phyloP scores from a whole-genome alignment of 1,140 invertebrate species.

The Trichonephila clavipes region DNA sequence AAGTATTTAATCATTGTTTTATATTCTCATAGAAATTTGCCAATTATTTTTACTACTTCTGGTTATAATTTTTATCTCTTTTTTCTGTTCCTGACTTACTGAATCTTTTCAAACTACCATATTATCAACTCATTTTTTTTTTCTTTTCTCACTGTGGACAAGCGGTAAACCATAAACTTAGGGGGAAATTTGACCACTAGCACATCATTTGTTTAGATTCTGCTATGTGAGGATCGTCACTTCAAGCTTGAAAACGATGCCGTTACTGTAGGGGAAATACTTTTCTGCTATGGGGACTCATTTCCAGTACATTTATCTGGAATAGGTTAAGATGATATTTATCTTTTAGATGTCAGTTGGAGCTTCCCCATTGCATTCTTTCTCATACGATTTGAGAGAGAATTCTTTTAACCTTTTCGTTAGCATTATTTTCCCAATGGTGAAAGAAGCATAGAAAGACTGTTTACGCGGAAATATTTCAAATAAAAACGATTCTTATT shows the following conservation, averaged over 20 bases:
- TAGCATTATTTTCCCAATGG: not conserved
- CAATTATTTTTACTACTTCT: not conserved
- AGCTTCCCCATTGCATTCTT: slow-evolving; percentile 37
- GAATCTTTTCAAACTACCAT: not conserved
- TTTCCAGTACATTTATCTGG: slow-evolving; percentile 41
- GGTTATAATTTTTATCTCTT: not conserved
- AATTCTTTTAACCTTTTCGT: slow-evolving; percentile 1
- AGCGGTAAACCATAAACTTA: not conserved
- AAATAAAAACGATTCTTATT: not conserved
- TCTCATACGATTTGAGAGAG: not conserved
- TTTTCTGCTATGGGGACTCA: slow-evolving; percentile 13
- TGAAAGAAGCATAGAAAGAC: not conserved
- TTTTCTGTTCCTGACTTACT: not conserved
- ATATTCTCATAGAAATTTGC: no score
- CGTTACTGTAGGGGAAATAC: not conserved
- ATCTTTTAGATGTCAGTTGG: slow-evolving; percentile 1
- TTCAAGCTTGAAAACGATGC: not conserved
- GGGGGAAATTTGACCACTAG: no score
- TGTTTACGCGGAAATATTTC: not conserved
- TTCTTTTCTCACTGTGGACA: not conserved
- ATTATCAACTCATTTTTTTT: not conserved
- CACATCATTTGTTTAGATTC: not conserved
- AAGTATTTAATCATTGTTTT: no score
- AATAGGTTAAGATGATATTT: slow-evolving; percentile 37
- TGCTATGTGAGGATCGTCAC: slow-evolving; percentile 8